These are phyloP conservation scores for Triplophysa tibetana DNA, from an alignment of 2,113 vertebrate genomes.

Conservation along the genomic window DNA sequence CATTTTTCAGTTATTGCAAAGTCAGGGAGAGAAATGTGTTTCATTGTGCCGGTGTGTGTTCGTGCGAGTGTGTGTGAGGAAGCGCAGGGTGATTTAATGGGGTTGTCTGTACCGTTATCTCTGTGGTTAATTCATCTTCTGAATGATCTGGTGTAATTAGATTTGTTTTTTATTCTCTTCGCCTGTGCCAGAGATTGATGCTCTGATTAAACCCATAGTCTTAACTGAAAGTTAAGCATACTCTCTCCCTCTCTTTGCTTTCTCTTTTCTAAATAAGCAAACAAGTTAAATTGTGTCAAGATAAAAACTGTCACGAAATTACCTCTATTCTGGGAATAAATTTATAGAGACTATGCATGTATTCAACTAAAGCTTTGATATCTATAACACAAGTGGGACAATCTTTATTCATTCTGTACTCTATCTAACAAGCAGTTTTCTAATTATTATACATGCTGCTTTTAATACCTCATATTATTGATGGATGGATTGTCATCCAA, in stretches of 20 bases:
- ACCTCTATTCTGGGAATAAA: slow-evolving; percentile 2
- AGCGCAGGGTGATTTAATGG: slow-evolving; percentile 49
- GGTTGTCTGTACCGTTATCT: slow-evolving; percentile 68
- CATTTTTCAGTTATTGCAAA: slow-evolving; percentile 8
- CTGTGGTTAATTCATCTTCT: slow-evolving; percentile 62
- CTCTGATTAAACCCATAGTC: slow-evolving; percentile 66
- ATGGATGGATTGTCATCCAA: no score
- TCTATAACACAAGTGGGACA: background rate
- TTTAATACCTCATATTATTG: background rate
- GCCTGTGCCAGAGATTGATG: slow-evolving; percentile 62
- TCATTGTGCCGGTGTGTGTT: background rate
- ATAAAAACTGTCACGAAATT: background rate
- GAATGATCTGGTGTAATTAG: slow-evolving; percentile 70
- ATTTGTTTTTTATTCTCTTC: slow-evolving; percentile 66
- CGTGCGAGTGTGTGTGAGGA: background rate
- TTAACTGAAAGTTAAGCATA: slow-evolving; percentile 34
- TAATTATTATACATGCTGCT: background rate
- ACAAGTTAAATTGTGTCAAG: slow-evolving; percentile 5
- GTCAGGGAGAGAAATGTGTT: slow-evolving; percentile 36
- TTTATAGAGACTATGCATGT: background rate
- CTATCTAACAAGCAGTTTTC: no score
- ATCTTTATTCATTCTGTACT: background rate
- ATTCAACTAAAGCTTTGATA: background rate
- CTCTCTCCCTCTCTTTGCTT: background rate
- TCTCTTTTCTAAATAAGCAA: slow-evolving; percentile 24